Percentiles rank a stretch among this genome's conserved stretches.
phyloP scores from a whole-genome alignment of 2,888 invertebrate genomes.

The Gymnoscelis rufifasciata region DNA sequence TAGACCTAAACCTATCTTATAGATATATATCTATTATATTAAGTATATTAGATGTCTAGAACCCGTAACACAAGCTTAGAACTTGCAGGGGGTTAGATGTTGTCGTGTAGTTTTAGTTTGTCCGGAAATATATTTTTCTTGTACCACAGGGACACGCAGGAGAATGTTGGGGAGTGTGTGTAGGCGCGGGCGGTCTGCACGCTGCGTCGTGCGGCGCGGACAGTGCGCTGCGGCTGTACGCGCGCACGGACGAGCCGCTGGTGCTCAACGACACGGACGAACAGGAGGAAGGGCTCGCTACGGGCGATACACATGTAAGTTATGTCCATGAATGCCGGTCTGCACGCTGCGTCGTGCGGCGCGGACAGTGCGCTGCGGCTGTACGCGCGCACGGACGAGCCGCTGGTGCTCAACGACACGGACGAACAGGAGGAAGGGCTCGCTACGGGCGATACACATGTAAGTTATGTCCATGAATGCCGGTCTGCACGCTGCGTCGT shows the following conservation, averaged over 20 bases:
- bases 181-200: conserved; percentile 90
- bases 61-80: too few species aligned
- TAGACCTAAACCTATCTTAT: too few species aligned
- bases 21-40: too few species aligned
- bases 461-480: conserved; percentile 25
- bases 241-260: conserved; percentile 91
- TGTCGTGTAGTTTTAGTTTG: too few species aligned
- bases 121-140: neutral
- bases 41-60: too few species aligned
- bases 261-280: conserved; percentile 96
- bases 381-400: conserved; percentile 91
- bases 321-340: neutral
- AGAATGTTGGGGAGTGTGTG: conserved; percentile 85
- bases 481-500: neutral
- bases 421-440: conserved; percentile 91
- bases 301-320: conserved; percentile 81
- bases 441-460: conserved; percentile 84
- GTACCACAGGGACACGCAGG: conserved; percentile 86
- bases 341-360: too few species aligned
- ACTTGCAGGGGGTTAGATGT: too few species aligned
- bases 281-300: conserved; percentile 88
- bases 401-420: conserved; percentile 94
- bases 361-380: conserved; percentile 92
- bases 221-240: conserved; percentile 90
- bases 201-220: conserved; percentile 91